Evolutionary conservation across 2,888 invertebrate species (phyloP).

Genomic region (Caenorhabditis sp.): DNA sequence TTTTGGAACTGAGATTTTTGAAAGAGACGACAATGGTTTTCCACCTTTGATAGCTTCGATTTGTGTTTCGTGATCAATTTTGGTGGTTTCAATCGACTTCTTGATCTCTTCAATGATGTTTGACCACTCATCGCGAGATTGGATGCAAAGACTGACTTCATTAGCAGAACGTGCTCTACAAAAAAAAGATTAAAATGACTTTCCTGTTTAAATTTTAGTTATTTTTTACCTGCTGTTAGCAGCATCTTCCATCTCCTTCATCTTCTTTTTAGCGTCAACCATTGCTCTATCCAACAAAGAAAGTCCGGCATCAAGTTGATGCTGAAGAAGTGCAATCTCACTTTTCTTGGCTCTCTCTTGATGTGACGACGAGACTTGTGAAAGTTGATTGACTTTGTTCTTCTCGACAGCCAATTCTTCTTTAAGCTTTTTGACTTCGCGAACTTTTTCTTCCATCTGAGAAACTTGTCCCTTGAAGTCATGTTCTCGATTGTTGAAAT

Average conservation of each 20-base stretch:
- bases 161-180: background rate
- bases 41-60: constrained; percentile 58
- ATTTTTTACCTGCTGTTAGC: constrained; percentile 8
- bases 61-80: constrained; percentile 50
- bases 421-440: constrained; percentile 47
- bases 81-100: constrained; percentile 42
- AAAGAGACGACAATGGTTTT: constrained; percentile 57
- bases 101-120: constrained; percentile 21
- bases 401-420: constrained; percentile 47
- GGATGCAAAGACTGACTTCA: constrained; percentile 11
- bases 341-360: constrained; percentile 61
- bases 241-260: constrained; percentile 26
- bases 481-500: background rate
- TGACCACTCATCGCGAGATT: constrained; percentile 28
- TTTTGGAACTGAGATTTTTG: constrained; percentile 57
- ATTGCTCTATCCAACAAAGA: constrained; percentile 59
- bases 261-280: constrained; percentile 50
- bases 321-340: constrained; percentile 58
- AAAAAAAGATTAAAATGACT: background rate
- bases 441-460: constrained; percentile 58
- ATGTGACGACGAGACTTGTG: constrained; percentile 28
- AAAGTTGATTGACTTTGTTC: constrained; percentile 22
- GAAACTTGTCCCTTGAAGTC: constrained; percentile 42
- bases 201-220: background rate
- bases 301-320: constrained; percentile 59